Evolutionary conservation across 2,888 invertebrate genomes (phyloP).

Genomic region (Palloptera scutellata): DNA sequence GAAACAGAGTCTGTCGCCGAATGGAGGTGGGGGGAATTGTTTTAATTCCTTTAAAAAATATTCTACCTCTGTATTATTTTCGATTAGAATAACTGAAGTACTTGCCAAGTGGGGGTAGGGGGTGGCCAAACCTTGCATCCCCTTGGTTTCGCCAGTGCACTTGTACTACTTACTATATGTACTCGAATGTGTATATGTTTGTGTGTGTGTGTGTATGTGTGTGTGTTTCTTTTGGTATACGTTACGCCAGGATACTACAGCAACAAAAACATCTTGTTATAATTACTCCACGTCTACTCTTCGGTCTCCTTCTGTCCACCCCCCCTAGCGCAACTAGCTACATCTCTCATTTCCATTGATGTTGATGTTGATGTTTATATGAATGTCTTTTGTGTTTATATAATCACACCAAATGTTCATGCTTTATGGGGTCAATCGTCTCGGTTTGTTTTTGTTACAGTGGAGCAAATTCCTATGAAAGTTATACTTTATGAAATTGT

Average conservation of each 20-base stretch:
- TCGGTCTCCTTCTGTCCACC: neutral
- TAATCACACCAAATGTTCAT: constrained; percentile 48
- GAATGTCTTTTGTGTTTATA: constrained; percentile 49
- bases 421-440: constrained; percentile 35
- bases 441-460: constrained; percentile 21
- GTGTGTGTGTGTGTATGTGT: neutral
- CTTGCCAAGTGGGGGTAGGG: neutral
- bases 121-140: neutral
- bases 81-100: constrained; percentile 9
- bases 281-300: constrained; percentile 46
- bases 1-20: too few species aligned
- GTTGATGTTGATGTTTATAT: constrained; percentile 50
- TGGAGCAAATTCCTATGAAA: neutral
- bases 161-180: neutral
- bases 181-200: neutral
- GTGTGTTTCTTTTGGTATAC: neutral
- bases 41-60: too few species aligned
- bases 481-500: too few species aligned
- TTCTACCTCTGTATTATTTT: too few species aligned
- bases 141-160: constrained; percentile 9
- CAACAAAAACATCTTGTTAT: constrained; percentile 48
- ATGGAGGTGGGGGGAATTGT: too few species aligned
- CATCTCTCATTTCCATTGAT: constrained; percentile 39
- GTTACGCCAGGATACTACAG: constrained; percentile 15
- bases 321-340: too few species aligned